These are phyloP conservation scores for Archocentrus centrarchus DNA, from an alignment of 2,113 vertebrate genomes.

Conservation along the genomic window DNA sequence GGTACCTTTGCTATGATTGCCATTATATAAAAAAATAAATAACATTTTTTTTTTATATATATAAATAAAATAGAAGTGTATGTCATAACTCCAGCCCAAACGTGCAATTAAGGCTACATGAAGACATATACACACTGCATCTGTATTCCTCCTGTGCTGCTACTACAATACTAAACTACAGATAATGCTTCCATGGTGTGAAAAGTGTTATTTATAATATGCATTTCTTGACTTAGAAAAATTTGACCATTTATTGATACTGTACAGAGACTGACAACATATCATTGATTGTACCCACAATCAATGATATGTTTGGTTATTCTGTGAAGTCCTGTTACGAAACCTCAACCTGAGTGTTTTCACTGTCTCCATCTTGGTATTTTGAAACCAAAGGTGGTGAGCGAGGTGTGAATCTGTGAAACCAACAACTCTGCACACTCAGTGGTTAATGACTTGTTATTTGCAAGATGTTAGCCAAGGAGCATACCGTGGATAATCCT, in stretches of 20 bases:
- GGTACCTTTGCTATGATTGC: not conserved
- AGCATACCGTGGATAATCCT: no score
- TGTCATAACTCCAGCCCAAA: not conserved
- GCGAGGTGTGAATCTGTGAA: not conserved
- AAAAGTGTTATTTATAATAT: not conserved
- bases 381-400: not conserved
- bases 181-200: no score
- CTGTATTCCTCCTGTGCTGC: no score
- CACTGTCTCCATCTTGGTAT: not conserved
- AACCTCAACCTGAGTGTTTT: not conserved
- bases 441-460: no score
- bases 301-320: no score
- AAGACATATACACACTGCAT: not conserved
- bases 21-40: not conserved
- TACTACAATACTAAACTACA: no score
- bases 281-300: not conserved
- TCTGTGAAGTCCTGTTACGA: not conserved
- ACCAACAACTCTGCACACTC: no score
- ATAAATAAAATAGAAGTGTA: not conserved
- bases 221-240: not conserved
- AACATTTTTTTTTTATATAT: no score
- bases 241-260: not conserved
- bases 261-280: not conserved
- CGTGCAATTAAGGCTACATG: not conserved
- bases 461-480: no score